These are phyloP conservation scores for Mellivora capensis DNA, from an alignment of 2,113 vertebrate genomes.

Conservation along the genomic window DNA sequence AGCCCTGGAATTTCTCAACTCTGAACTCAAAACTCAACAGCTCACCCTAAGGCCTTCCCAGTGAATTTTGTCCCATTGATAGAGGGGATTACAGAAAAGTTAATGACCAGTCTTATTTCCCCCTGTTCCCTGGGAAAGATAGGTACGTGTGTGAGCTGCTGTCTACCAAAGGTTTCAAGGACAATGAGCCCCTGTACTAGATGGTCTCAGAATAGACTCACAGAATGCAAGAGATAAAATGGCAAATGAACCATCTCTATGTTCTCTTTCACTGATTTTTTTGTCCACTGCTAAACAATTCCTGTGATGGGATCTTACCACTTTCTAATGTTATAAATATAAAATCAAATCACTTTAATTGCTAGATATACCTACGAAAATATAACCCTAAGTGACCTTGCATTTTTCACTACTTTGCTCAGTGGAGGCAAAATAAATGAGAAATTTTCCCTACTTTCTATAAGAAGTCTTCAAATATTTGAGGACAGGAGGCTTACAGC, in stretches of 20 bases:
- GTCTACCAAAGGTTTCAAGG: neutral
- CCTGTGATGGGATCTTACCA: neutral
- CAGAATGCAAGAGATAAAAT: neutral
- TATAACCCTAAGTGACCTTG: neutral
- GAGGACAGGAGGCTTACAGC: neutral
- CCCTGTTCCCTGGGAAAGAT: neutral
- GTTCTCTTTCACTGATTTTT: neutral
- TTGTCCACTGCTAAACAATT: neutral
- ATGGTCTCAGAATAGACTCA: neutral
- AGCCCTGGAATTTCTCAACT: slow-evolving; percentile 65
- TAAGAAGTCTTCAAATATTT: neutral
- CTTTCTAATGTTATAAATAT: neutral
- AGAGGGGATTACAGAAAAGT: slow-evolving; percentile 41
- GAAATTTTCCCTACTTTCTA: neutral
- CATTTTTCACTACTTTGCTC: neutral
- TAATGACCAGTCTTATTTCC: neutral
- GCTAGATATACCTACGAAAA: neutral
- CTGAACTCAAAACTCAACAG: neutral
- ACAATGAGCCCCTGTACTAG: neutral
- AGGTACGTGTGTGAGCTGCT: neutral
- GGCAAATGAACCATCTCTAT: neutral
- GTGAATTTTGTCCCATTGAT: slow-evolving; percentile 35
- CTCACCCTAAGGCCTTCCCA: neutral
- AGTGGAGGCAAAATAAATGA: neutral
- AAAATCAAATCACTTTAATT: neutral